Conservation (phyloP, 1,140 invertebrate genomes). For the Chionoecetes opilio region DNA sequence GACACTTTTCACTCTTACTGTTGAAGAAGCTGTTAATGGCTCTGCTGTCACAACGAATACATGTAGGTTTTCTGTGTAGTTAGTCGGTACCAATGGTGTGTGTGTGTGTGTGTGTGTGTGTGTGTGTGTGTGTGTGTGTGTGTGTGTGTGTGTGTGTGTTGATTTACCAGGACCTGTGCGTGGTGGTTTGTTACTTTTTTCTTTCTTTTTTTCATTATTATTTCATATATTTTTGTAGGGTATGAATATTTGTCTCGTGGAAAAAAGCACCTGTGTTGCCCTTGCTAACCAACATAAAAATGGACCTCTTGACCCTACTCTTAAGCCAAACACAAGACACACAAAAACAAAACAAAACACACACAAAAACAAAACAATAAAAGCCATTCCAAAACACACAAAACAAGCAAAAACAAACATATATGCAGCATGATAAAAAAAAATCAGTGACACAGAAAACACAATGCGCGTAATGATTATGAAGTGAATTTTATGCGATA, state of each 20-base stretch:
- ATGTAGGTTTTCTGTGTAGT: background rate
- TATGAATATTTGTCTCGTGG: background rate
- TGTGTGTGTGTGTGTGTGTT: too few species aligned
- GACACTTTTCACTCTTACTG: background rate
- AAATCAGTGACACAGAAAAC: background rate
- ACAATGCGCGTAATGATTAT: background rate
- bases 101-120: background rate
- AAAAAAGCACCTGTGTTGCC: background rate
- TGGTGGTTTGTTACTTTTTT: background rate
- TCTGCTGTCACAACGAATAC: background rate
- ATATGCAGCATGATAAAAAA: background rate
- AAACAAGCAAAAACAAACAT: background rate
- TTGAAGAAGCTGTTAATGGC: background rate
- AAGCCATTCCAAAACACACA: background rate
- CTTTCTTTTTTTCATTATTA: background rate
- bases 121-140: background rate
- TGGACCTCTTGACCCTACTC: background rate
- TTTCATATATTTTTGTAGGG: background rate
- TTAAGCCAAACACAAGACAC: background rate
- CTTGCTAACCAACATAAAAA: background rate
- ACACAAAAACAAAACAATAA: background rate
- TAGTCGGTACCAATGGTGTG: background rate
- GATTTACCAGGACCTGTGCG: too few species aligned
- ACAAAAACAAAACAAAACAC: background rate
- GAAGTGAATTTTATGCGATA: too few species aligned